A percentile compares a stretch with the other conserved stretches of the same genome.
Evolutionary conservation across 64 coral and sea anemone genomes (phyloP).

Genomic region (Hydrozoanthus tunicans): DNA sequence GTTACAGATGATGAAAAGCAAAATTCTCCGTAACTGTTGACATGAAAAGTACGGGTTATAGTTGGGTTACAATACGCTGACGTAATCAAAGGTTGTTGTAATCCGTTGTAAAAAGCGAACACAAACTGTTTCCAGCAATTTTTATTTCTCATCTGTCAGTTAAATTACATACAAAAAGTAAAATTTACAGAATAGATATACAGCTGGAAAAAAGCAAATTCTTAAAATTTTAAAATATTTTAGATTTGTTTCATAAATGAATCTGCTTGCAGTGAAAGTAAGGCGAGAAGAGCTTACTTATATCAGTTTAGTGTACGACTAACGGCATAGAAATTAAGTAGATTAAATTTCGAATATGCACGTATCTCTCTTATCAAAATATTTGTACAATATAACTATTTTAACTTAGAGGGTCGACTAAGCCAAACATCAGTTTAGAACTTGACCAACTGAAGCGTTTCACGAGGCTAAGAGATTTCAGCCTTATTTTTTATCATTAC

Average conservation of each 20-base stretch:
- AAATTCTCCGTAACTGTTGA: too few species aligned
- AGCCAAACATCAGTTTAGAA: not conserved
- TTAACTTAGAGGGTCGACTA: slow-evolving; percentile 13
- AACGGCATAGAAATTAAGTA: not conserved
- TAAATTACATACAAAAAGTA: not conserved
- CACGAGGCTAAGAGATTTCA: not conserved
- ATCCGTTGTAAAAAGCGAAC: not conserved
- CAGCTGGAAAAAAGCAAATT: not conserved
- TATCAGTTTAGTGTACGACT: not conserved
- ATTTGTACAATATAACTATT: slow-evolving; percentile 22
- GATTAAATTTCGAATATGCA: not conserved
- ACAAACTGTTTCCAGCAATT: not conserved
- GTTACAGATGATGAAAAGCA: too few species aligned
- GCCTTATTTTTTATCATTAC: not conserved
- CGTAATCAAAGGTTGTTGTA: too few species aligned
- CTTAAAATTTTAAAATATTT: not conserved
- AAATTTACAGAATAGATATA: not conserved
- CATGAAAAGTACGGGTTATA: too few species aligned
- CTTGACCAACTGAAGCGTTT: not conserved
- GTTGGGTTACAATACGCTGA: too few species aligned
- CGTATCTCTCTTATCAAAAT: slow-evolving; percentile 1
- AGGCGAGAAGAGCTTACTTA: not conserved
- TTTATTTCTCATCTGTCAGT: slow-evolving; percentile 6
- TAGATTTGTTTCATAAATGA: not conserved
- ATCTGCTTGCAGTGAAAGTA: not conserved